These are phyloP conservation scores for Eupithecia exiguata DNA, from an alignment of 2,888 invertebrate genomes.

Conservation along the genomic window DNA sequence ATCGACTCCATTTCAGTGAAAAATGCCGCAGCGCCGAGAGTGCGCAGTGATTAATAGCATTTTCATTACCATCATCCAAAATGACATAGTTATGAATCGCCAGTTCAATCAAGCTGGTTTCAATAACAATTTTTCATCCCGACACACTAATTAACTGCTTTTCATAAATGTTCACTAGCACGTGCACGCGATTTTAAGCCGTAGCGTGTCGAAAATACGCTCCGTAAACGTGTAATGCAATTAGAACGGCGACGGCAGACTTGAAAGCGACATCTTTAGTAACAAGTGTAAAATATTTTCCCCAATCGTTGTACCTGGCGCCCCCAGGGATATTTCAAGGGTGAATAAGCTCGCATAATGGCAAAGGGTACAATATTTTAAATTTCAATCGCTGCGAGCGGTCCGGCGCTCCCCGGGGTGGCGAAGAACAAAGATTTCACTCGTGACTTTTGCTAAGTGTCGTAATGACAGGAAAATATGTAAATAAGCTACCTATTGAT, in stretches of 20 bases:
- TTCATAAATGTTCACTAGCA: conserved; percentile 75
- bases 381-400: conserved; percentile 84
- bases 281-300: conserved; percentile 85
- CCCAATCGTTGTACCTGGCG: conserved; percentile 82
- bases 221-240: conserved; percentile 51
- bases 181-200: conserved; percentile 53
- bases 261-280: conserved; percentile 81
- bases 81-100: conserved; percentile 82
- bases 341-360: conserved; percentile 84
- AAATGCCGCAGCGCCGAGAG: conserved; percentile 57
- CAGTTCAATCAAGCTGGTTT: conserved; percentile 81
- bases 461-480: conserved; percentile 70
- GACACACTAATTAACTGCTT: conserved; percentile 83
- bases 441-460: conserved; percentile 78
- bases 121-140: conserved; percentile 84
- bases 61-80: conserved; percentile 80
- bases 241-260: conserved; percentile 63
- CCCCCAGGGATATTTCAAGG: conserved; percentile 85
- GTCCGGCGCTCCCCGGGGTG: conserved; percentile 73
- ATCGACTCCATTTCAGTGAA: conserved; percentile 63
- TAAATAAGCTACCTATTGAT: conserved; percentile 44
- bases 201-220: conserved; percentile 50
- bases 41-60: conserved; percentile 72
- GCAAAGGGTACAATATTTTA: conserved; percentile 85
- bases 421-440: conserved; percentile 77